These are phyloP conservation scores for Momotus momota DNA, from an alignment of 2,797 vertebrate genomes.

Conservation along the genomic window DNA sequence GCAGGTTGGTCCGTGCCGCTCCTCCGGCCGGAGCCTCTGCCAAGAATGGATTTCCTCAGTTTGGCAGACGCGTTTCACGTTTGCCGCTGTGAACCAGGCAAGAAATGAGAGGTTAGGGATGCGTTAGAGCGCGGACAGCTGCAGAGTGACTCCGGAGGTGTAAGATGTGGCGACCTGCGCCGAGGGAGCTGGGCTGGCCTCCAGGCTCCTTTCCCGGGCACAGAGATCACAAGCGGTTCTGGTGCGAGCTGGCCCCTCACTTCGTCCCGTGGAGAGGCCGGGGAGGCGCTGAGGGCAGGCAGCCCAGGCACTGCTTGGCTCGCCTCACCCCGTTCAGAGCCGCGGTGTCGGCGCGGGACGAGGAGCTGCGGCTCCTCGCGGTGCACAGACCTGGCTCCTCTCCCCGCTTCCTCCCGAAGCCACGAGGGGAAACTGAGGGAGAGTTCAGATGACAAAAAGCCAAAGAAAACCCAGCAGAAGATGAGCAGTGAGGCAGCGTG, in stretches of 20 bases:
- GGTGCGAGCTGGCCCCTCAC: neutral
- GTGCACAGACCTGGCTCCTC: neutral
- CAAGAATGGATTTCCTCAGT: neutral
- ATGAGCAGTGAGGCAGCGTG: neutral
- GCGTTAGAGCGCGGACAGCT: neutral
- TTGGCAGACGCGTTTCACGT: neutral
- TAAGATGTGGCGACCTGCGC: neutral
- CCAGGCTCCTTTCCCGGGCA: neutral
- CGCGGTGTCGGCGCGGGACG: accelerated
- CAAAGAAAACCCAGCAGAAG: slow-evolving; percentile 14
- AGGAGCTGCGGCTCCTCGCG: neutral
- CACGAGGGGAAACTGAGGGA: neutral
- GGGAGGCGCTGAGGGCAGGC: neutral
- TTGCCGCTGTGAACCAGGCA: neutral
- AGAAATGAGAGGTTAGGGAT: slow-evolving; percentile 11
- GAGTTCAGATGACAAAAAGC: slow-evolving; percentile 25
- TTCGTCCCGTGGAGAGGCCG: neutral
- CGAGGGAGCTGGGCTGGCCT: neutral
- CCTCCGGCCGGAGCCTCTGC: neutral
- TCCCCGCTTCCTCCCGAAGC: neutral
- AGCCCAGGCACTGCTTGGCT: neutral
- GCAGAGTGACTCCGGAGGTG: neutral
- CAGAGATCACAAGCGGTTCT: neutral
- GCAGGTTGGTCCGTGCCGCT: neutral
- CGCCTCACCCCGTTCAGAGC: neutral